Evolutionary conservation across 2,888 invertebrate species (phyloP), one percentile per base, ranked within the genome.

Genomic region (Oligia fasciuncula): DNA sequence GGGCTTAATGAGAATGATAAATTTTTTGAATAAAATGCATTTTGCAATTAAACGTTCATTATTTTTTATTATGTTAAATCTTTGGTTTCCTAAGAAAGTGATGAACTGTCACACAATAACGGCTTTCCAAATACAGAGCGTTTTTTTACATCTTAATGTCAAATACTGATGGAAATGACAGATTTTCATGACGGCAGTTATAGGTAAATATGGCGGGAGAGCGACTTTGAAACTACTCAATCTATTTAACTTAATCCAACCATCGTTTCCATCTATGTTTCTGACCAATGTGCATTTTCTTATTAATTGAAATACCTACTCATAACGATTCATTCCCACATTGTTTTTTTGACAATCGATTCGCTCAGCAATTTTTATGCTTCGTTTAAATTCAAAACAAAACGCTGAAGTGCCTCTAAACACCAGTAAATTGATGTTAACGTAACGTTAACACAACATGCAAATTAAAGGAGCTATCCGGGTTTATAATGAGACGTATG

Each of bases 381-480:
- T n/a, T 29, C 23, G 23, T 46, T 62, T 5, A 62, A 75, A 62
- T 62, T 80, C 40, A 82, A 46, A 77, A 17, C 11, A 57, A 35
- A 82, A 23, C 23, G 40, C 40, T 57, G 35, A 51, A 35, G 29
- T 40, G 35, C 17, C 51, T 67, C 49, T 54, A 70, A 79, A 62
- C 23, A 40, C 6, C 60, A 70, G 23, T 84, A 51, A 79, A 70
- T 54, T 72, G 79, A 65, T 62, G 60, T 46, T 57, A 69, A 73
- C 35, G 65, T 69, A 57, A 70, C 54, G 57, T 73, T 57, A 66
- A 74, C 67, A 69, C 65, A 73, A 76, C 73, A 73, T 69, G 72
- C 76, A 87, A 82, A 85, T 87, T 83, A 81, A 87, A 84, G 86
- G 63, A 62, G 65, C 75, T 57, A 65, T 60, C 66, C 72, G 66